Evolutionary conservation across 2,113 vertebrate species (phyloP).

Genomic region (Brienomyrus brachyistius): DNA sequence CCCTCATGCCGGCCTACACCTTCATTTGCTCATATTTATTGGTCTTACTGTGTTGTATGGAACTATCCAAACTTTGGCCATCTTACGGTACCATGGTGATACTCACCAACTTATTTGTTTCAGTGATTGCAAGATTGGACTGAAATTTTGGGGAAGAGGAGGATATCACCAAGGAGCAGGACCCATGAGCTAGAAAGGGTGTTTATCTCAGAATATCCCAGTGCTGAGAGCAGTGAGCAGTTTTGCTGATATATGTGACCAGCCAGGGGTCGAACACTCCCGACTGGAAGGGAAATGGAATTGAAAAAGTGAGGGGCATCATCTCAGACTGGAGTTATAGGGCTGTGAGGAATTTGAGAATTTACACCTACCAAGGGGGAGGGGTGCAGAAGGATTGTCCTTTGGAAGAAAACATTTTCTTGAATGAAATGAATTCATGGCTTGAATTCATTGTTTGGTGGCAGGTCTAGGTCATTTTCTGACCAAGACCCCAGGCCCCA

Average conservation of each 20-base stretch:
- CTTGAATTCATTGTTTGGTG: not conserved
- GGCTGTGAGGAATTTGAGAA: not conserved
- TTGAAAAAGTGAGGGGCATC: not conserved
- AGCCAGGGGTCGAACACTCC: not conserved
- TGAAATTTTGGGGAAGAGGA: not conserved
- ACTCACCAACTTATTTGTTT: not conserved
- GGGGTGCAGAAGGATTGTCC: not conserved
- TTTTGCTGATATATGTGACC: not conserved
- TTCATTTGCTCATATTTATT: too few relatives aligned
- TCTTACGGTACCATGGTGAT: not conserved
- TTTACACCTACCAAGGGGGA: not conserved
- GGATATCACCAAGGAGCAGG: not conserved
- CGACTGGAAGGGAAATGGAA: not conserved
- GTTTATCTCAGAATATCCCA: too few relatives aligned
- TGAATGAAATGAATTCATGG: not conserved
- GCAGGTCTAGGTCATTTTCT: not conserved
- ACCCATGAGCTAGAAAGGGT: not conserved
- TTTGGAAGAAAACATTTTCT: not conserved
- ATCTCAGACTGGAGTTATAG: not conserved
- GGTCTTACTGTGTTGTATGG: too few relatives aligned
- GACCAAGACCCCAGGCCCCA: not conserved
- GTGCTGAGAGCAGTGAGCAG: not conserved
- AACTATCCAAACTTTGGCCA: not conserved
- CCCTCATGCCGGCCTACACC: too few relatives aligned
- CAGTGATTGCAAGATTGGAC: not conserved